A percentile compares a stretch with the other conserved stretches of the same genome.
Conservation (phyloP, 1,140 invertebrate genomes). For the Pomacea maculata region DNA sequence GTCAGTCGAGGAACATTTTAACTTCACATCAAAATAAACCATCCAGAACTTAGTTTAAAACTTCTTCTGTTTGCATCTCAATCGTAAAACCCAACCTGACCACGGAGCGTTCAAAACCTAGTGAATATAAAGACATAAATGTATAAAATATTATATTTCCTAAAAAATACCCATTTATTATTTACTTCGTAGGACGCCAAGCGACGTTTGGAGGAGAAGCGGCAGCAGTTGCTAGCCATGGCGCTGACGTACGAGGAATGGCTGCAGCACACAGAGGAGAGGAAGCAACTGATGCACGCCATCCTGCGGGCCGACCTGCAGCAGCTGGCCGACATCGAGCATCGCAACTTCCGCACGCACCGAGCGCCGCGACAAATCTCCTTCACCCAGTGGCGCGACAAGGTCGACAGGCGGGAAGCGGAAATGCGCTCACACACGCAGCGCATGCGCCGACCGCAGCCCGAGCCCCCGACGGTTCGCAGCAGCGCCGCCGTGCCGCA, state of each 20-base stretch:
- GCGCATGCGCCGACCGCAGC: constrained; percentile 25
- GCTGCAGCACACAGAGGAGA: constrained; percentile 45
- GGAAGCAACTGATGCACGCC: constrained; percentile 42
- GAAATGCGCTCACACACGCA: constrained; percentile 33
- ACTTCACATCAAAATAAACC: no score
- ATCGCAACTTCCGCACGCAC: not conserved
- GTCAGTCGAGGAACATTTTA: no score
- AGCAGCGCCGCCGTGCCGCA: constrained; percentile 29
- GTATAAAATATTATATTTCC: no score
- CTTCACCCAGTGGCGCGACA: constrained; percentile 36
- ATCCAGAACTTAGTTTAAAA: no score
- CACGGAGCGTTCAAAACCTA: no score
- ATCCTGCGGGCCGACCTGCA: constrained; percentile 43
- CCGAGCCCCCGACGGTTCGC: constrained; percentile 23
- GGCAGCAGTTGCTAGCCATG: constrained; percentile 45
- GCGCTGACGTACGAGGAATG: constrained; percentile 53
- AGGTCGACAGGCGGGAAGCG: constrained; percentile 15
- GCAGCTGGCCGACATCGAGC: constrained; percentile 40
- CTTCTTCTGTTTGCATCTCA: no score
- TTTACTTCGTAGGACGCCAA: constrained; percentile 39
- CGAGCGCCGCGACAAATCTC: constrained; percentile 26
- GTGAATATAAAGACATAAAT: no score
- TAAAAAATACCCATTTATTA: not conserved
- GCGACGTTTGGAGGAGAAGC: constrained; percentile 43
- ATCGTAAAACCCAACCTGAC: no score